Conservation (phyloP, 2,888 invertebrate genomes). For the Venustoraphidia nigricollis region DNA sequence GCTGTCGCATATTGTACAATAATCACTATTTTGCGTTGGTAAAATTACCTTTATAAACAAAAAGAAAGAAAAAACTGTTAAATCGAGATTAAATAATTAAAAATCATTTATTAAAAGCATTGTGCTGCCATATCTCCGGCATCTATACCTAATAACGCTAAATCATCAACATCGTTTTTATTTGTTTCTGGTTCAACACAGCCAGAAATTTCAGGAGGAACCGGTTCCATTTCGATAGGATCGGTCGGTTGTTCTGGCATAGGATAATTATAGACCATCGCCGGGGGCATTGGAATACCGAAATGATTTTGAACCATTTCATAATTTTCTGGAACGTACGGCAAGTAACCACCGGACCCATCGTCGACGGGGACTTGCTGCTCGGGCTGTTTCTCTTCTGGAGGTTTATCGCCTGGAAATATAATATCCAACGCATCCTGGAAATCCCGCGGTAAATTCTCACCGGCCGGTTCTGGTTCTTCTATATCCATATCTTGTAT, state of each 20-base stretch:
- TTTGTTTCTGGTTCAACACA: conserved; percentile 15
- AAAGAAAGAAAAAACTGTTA: no score
- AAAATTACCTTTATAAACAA: no score
- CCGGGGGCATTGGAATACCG: conserved; percentile 7
- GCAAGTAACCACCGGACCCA: conserved; percentile 2
- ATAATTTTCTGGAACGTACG: conserved; percentile 4
- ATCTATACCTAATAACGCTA: conserved; percentile 76
- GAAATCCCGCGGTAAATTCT: conserved; percentile 41
- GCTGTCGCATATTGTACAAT: no score
- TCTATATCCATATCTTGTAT: conserved; percentile 9
- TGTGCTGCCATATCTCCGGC: conserved; percentile 58
- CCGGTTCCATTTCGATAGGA: background rate
- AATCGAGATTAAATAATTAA: no score
- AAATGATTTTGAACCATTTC: conserved; percentile 8
- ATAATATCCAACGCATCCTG: conserved; percentile 51
- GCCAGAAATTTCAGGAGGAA: conserved; percentile 5
- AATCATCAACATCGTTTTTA: conserved; percentile 43
- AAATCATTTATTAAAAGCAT: background rate
- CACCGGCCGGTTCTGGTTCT: conserved; percentile 25
- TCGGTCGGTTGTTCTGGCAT: background rate
- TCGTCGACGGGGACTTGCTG: conserved; percentile 5
- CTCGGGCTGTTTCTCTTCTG: conserved; percentile 5
- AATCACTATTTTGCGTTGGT: no score
- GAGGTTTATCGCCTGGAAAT: conserved; percentile 30
- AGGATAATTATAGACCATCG: background rate